A percentile compares a stretch with the other conserved stretches of the same genome.
phyloP scores from a whole-genome alignment of 2,888 invertebrate genomes.

The Phaonia tiefii region DNA sequence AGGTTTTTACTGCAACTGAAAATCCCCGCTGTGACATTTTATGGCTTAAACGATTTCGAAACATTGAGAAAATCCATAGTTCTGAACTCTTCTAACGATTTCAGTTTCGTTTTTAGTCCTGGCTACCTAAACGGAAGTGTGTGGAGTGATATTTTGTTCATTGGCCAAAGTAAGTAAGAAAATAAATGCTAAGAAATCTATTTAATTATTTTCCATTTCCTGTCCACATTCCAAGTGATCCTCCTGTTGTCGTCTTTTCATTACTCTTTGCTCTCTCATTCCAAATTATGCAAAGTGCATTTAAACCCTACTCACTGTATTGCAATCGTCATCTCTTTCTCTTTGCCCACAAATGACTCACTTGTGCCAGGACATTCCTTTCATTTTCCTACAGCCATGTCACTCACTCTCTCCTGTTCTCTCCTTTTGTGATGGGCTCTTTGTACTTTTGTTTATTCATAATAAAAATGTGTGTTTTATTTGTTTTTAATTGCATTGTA shows the following conservation, averaged over 20 bases:
- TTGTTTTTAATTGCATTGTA: slow-evolving; percentile 59
- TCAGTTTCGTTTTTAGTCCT: not conserved
- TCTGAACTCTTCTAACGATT: not conserved
- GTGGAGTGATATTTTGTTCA: not conserved
- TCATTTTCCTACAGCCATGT: slow-evolving; percentile 3
- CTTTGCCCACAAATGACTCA: no score
- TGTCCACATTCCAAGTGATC: no score
- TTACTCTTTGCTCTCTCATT: slow-evolving; percentile 27
- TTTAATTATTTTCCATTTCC: slow-evolving; percentile 51
- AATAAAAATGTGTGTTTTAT: slow-evolving; percentile 49
- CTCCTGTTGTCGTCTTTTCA: not conserved
- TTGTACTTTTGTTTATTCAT: slow-evolving; percentile 27
- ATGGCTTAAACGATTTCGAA: slow-evolving; percentile 10
- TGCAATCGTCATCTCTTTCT: not conserved
- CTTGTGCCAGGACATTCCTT: no score
- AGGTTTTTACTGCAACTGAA: slow-evolving; percentile 34
- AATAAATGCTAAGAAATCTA: slow-evolving; percentile 13
- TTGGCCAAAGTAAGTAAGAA: not conserved
- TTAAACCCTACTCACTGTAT: no score
- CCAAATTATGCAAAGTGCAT: slow-evolving; percentile 47
- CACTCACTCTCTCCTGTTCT: slow-evolving; percentile 15
- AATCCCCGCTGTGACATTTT: slow-evolving; percentile 46
- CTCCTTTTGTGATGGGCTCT: not conserved
- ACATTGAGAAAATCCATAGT: no score
- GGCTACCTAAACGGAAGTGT: not conserved